Base-by-base conservation (phyloP, 2,888 invertebrate genomes). In the Cyclophora punctaria region DNA sequence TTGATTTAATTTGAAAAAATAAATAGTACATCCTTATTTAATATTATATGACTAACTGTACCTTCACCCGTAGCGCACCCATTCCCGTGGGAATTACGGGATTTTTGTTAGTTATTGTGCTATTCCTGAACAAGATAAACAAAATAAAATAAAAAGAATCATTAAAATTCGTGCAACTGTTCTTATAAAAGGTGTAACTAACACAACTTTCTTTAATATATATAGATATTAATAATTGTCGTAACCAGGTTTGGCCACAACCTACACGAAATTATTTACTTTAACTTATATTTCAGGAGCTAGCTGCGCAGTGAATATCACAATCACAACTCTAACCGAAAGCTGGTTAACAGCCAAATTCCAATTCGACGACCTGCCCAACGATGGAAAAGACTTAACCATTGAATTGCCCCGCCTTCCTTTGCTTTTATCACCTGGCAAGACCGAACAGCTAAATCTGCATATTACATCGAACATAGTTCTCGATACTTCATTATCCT, bases 281-380 rank as follows among this genome's bases (percentile, higher is more conserved):
- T 33, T 47, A n/a, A 33, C 44, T 35, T 51, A 33, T 5, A 45
- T 67, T 73, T 35, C 58, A 88, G 87, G 87, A 34, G 76, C 78
- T 2, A 74, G 65, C 51, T 73, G 73, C 43, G 56, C 74, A 0
- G 68, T 78, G 1, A 67, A 66, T 5, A 62, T 86, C 7, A 71
- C 72, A 33, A 67, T 87, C 2, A 80, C 78, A 34, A 80, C 78
- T 0, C 58, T 81, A 33, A 67, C 75, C 2, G 83, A 86, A 37
- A 84, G 71, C 50, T 87, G 87, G 86, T 53, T 88, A 34, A 82
- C 84, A 0, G 83, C 80, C 3, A 78, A 71, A 62, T 66, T 88
- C 3, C 68, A 77, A 42, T 82, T 86, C 48, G 66, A 75, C 20
- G 63, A 71, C 5, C 54, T 77, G 20, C 73, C 75, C 0, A 64